These are phyloP conservation scores for Drosophila quinaria DNA, from an alignment of 2,888 invertebrate genomes.

Conservation along the genomic window DNA sequence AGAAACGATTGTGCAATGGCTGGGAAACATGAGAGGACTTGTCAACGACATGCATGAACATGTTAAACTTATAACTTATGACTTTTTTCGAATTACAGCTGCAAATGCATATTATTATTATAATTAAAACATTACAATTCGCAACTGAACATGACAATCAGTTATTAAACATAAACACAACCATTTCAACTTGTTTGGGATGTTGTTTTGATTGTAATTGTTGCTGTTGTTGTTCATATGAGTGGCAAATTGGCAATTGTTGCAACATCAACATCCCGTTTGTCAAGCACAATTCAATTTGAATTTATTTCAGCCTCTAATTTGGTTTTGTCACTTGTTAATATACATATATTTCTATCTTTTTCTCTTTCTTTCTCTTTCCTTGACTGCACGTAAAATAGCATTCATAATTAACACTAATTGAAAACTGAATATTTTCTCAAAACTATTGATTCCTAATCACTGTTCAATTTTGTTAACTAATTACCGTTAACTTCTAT, in stretches of 20 bases:
- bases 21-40: neutral
- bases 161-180: neutral
- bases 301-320: neutral
- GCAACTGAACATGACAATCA: neutral
- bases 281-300: neutral
- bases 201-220: neutral
- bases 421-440: too few species aligned
- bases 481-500: too few species aligned
- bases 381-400: neutral
- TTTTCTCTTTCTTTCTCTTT: neutral
- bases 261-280: neutral
- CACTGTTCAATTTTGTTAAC: too few species aligned
- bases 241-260: neutral
- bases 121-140: neutral
- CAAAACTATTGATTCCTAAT: too few species aligned
- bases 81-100: neutral
- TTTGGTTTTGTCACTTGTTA: neutral
- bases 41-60: conserved; percentile 3
- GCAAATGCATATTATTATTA: neutral
- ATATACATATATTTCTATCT: neutral
- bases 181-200: neutral
- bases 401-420: neutral
- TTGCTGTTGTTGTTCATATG: neutral
- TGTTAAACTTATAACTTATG: neutral
- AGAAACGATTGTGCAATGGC: conserved; percentile 4